Evolutionary conservation across 2,113 vertebrate species (phyloP).

Genomic region (Lagenorhynchus albirostris): DNA sequence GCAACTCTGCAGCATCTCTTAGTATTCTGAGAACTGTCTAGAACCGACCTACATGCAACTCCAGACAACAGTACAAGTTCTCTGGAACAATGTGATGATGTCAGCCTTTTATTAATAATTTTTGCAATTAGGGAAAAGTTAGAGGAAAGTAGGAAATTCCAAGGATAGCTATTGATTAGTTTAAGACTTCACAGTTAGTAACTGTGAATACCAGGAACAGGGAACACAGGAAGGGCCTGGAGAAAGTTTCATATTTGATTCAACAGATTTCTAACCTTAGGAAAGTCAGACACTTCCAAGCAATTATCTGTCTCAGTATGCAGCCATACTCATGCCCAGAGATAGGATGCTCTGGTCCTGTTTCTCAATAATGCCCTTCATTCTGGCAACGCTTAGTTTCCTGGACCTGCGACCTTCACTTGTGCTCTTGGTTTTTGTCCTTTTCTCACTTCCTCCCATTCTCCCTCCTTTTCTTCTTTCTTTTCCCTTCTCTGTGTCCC

Average conservation of each 20-base stretch:
- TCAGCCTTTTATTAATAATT: not conserved
- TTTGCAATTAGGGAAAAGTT: not conserved
- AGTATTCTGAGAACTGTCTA: not conserved
- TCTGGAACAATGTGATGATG: not conserved
- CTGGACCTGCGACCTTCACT: not conserved
- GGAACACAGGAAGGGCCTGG: not conserved
- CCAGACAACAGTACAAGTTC: not conserved
- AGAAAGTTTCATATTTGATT: not conserved
- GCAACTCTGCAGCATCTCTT: not conserved
- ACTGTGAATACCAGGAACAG: not conserved
- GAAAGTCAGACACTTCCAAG: not conserved
- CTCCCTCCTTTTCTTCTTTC: not conserved
- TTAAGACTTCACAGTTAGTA: not conserved
- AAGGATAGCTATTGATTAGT: not conserved
- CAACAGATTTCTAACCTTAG: not conserved
- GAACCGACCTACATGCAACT: not conserved
- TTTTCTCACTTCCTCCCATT: not conserved
- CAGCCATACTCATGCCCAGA: not conserved
- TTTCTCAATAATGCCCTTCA: not conserved
- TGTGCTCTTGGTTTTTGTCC: not conserved
- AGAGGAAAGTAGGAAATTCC: not conserved
- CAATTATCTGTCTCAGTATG: not conserved
- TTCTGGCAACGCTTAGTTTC: not conserved
- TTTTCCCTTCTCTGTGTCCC: not conserved
- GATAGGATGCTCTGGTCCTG: not conserved